Base-by-base conservation (phyloP, 2,113 vertebrate genomes). In the Erythrocercus mccallii region DNA sequence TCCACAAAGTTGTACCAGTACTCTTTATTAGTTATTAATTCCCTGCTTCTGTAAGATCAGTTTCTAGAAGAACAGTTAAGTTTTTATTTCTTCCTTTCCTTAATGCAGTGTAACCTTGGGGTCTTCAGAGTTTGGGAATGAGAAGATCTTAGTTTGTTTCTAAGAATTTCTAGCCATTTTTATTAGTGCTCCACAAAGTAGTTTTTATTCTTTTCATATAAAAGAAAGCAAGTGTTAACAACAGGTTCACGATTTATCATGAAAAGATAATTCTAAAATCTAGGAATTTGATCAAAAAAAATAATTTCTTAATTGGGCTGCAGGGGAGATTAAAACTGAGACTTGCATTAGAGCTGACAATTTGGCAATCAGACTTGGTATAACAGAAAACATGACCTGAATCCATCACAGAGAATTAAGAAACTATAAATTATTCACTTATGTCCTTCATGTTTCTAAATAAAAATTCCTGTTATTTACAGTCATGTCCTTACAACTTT, bases 381-480 rank as follows among this genome's bases (percentile, higher is more conserved):
- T 60, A 93, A 93, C 78, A 94, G 79, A 86, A 95, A 96, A 94
- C 86, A 97, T 97, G 96, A 96, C 91, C 96, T 94, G 96, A 97
- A 96, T 97, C 92, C 65, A 95, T 96, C 96, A 91, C 23, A 58
- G 73, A 76, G 87, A 95, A 97, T 97, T 97, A 96, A 81, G 94
- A 90, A 94, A 93, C 56, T 76, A 54, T 45, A 92, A 92, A 92
- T 92, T 85, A 94, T 91, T 96, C 64, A 47, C 72, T 90, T 86
- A 28, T 70, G 78, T 91, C 80, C 77, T 95, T 82, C 47, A n/a
- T 58, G 33, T 76, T 92, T 92, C 40, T 42, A 42, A 66, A 80
- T n/a, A 92, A 91, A 92, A 91, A 27, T 42, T 44, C 10, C 0
- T 80, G 6, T 91, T 77, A 58, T 76, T 90, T 77, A 40, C 56